Evolutionary conservation across 2,888 invertebrate species (phyloP).

Genomic region (Anagyrus pseudococci): DNA sequence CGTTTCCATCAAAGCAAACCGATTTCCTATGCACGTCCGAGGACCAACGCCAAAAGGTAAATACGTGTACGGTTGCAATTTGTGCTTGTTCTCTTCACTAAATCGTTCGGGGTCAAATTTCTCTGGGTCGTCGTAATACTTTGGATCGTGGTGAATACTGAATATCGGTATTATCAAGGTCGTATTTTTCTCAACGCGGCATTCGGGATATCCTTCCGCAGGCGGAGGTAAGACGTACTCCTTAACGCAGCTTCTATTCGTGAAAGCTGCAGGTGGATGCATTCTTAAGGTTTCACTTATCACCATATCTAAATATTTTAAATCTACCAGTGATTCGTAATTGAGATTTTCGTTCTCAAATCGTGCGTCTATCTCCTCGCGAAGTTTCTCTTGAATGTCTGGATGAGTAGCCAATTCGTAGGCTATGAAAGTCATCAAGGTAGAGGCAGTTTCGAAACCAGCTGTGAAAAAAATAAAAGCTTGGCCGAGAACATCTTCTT

Average conservation of each 20-base stretch:
- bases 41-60: constrained; percentile 58
- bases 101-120: constrained; percentile 60
- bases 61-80: constrained; percentile 48
- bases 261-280: constrained; percentile 46
- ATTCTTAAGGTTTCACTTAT: constrained; percentile 50
- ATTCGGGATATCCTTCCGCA: constrained; percentile 46
- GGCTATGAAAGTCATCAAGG: constrained; percentile 46
- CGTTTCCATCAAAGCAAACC: constrained; percentile 43
- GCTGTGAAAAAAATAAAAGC: constrained; percentile 56
- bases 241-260: constrained; percentile 49
- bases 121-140: constrained; percentile 52
- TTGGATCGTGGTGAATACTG: constrained; percentile 53
- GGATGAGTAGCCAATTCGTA: constrained; percentile 55
- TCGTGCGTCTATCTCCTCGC: constrained; percentile 48
- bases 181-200: constrained; percentile 48
- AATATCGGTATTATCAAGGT: constrained; percentile 50
- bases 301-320: constrained; percentile 67
- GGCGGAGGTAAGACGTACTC: constrained; percentile 49
- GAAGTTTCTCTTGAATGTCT: constrained; percentile 61
- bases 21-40: constrained; percentile 54
- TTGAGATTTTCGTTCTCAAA: constrained; percentile 52
- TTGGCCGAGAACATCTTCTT: constrained; percentile 63
- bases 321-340: constrained; percentile 61
- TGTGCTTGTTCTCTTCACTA: constrained; percentile 49
- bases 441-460: constrained; percentile 52